Conservation (phyloP, 2,888 invertebrate species). For the Eupithecia subumbrata region DNA sequence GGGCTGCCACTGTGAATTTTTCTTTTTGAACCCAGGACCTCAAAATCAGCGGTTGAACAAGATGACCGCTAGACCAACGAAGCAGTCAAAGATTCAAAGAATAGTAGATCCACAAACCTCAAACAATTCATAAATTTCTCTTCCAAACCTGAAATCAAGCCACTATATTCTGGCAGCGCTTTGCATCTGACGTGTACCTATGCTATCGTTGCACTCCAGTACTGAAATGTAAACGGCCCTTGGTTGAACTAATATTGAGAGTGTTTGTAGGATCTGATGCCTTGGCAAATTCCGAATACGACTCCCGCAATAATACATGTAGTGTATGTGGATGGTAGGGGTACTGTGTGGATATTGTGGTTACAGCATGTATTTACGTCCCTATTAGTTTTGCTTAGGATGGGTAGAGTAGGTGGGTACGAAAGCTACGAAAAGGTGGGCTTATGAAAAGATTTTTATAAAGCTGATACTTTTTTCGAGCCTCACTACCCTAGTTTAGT, state of each 20-base stretch:
- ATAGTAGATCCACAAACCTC: background rate
- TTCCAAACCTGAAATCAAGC: background rate
- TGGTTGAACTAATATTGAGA: constrained; percentile 8
- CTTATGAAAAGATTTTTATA: background rate
- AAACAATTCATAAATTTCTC: background rate
- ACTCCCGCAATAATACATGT: background rate
- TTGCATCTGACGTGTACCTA: background rate
- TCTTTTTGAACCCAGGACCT: too few relatives aligned
- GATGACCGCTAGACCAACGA: too few relatives aligned
- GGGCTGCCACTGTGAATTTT: too few relatives aligned
- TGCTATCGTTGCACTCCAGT: background rate
- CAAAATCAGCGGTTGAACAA: too few relatives aligned
- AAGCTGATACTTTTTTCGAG: background rate
- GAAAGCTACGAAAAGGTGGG: background rate
- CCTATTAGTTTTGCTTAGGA: background rate
- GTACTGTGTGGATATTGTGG: background rate
- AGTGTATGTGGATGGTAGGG: background rate
- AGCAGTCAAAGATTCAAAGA: too few relatives aligned
- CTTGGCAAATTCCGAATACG: background rate
- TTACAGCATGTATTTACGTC: background rate
- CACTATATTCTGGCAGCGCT: background rate
- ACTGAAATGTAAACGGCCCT: constrained; percentile 1
- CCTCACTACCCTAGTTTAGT: background rate
- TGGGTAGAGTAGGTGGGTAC: background rate
- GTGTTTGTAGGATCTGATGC: constrained; percentile 4